Evolutionary conservation across 2,888 invertebrate genomes (phyloP), one percentile per base, ranked within the genome.

Genomic region (Marronus borbonicus): DNA sequence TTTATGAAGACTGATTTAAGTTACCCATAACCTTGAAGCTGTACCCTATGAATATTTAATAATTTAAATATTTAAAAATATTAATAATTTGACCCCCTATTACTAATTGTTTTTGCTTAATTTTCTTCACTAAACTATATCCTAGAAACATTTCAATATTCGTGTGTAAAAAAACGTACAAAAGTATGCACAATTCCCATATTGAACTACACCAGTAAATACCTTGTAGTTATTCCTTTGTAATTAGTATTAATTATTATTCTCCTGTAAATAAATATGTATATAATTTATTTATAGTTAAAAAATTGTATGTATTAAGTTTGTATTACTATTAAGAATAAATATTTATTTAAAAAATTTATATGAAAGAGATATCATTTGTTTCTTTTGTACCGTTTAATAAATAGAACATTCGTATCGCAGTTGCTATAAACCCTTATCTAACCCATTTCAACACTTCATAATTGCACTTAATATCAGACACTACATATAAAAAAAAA

Each of bases 1-100:
- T 49, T 52, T 69, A 76, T 24, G 78, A 31, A 83, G 82, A 83
- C 82, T 83, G 82, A 76, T 72, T 75, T 80, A 60, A 78, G 81
- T 81, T 81, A 81, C 81, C 81, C 55, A 55, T 20, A 20, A 14
- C 17, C 17, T 52, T n/a, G 14, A 36, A n/a, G 14, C 17, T 14
- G 3, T 39, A 39, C 5, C 17, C 36, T 66, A 10, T 49, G 64
- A 58, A 64, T 64, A 64, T 66, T 8, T 31, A 20, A 66, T 66
- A 66, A 66, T 44, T 66, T 44, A 44, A 44, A 44, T 17, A 44
- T 8, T 8, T 12, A 8, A 12, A 44, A 44, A 12, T 44, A 44
- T 8, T 44, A 44, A 44, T 44, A 44, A 44, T 8, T 44, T 44
- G 44, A 12, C 0, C 44, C 8, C 8, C 31, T 8, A 44, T 66